These are phyloP conservation scores for Sphenopsis melanotis DNA, from an alignment of 2,797 vertebrate species.

Conservation along the genomic window DNA sequence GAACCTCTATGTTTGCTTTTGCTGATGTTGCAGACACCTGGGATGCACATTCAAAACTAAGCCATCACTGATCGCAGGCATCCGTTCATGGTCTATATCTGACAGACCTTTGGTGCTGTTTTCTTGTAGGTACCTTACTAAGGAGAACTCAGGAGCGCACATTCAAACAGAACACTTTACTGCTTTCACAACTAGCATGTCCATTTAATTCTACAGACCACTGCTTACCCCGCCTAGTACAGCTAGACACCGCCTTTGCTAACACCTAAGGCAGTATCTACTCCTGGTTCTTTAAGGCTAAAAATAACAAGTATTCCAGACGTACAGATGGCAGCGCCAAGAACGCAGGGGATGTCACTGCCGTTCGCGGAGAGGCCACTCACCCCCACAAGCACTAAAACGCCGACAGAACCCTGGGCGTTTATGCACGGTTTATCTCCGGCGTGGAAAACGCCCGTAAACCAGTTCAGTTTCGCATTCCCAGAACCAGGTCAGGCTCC, in stretches of 20 bases:
- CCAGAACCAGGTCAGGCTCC: background rate
- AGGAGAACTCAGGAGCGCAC: background rate
- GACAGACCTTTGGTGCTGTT: background rate
- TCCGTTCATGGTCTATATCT: too few relatives aligned
- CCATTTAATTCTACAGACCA: background rate
- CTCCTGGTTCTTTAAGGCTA: background rate
- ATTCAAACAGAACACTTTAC: background rate
- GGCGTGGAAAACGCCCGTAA: too few relatives aligned
- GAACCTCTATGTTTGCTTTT: background rate
- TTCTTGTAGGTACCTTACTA: fast-evolving
- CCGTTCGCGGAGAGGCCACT: background rate
- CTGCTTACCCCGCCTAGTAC: background rate
- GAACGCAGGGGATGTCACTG: fast-evolving
- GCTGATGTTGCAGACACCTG: background rate
- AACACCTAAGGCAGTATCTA: too few relatives aligned
- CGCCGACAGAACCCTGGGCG: fast-evolving
- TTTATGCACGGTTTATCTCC: background rate
- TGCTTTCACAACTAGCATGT: background rate
- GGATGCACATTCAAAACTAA: background rate
- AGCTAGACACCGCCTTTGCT: background rate
- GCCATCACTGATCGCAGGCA: background rate
- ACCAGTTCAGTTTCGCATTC: background rate
- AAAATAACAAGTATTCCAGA: background rate
- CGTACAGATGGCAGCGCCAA: background rate
- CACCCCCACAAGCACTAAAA: fast-evolving